These are phyloP conservation scores for Limnodromus scolopaceus DNA, from an alignment of 2,797 vertebrate genomes.

Conservation along the genomic window DNA sequence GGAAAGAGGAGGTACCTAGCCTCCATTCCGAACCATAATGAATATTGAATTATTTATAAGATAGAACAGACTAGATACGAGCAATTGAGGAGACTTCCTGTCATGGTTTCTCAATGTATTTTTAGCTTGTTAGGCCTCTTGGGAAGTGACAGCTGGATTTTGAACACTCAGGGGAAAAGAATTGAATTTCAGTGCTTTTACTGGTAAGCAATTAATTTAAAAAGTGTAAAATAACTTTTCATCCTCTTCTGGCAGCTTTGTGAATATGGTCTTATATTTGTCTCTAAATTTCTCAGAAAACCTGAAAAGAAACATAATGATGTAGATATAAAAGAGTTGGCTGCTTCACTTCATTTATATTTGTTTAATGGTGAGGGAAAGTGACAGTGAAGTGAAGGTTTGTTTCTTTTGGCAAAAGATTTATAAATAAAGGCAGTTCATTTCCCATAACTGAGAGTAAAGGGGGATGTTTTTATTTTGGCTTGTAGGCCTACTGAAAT, in stretches of 20 bases:
- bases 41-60: neutral
- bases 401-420: neutral
- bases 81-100: neutral
- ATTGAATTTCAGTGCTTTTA: neutral
- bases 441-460: neutral
- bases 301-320: neutral
- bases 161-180: neutral
- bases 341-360: neutral
- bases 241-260: neutral
- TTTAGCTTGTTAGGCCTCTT: neutral
- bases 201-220: neutral
- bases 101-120: neutral
- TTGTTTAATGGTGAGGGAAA: neutral
- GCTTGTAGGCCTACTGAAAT: neutral
- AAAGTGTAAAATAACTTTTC: neutral
- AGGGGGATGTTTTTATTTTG: neutral
- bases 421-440: neutral
- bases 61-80: neutral
- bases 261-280: neutral
- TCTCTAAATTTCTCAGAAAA: neutral
- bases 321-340: neutral
- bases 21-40: neutral
- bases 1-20: neutral
- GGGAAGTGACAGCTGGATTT: neutral
- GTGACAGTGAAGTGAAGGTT: neutral